Base-by-base conservation (phyloP, 2,113 vertebrate genomes). In the Gambusia holbrooki region DNA sequence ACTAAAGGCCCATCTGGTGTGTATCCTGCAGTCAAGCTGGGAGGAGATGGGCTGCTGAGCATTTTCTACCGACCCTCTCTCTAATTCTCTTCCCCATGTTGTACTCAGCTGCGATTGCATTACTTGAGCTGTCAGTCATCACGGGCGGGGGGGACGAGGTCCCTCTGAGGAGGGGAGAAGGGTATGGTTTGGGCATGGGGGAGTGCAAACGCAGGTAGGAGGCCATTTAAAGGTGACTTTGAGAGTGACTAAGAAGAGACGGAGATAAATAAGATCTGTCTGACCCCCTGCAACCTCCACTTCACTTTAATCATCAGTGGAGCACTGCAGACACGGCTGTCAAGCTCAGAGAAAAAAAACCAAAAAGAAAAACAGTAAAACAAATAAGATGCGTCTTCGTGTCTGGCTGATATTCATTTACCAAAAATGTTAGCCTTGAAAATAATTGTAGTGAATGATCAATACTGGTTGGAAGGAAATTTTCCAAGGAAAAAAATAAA, bases 181-280 rank as follows among this genome's bases (percentile, higher is more conserved):
- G 62, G 22, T 63, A 54, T 48, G 35, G 66, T 68, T 63, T 74
- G 29, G 71, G 48, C 42, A 40, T 54, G 64, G 33, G 76, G 76
- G 64, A 30, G 60, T 2, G 51, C 51, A 60, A 79, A 78, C 45
- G 48, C 74, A 76, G 74, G 79, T 84, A 71, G 67, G 74, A 84
- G 87, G 73, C 77, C 74, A 76, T 69, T 58, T 82, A 86, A 42
- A 86, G 88, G 90, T 91, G 89, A 92, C 90, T 87, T 91, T 91
- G 88, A 82, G 77, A 79, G 37, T 80, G 84, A 85, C 84, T 73
- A 77, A 84, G 75, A 58, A 35, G 65, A 84, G 83, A 79, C 67
- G 62, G 81, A 87, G 88, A 89, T 84, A 81, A 91, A 90, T 88
- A 83, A 80, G 88, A 75, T 85, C 76, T 58, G 7, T 81, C 51